Evolutionary conservation across 1,140 invertebrate species (phyloP).

Genomic region (honey bee (Apis mellifera)): DNA sequence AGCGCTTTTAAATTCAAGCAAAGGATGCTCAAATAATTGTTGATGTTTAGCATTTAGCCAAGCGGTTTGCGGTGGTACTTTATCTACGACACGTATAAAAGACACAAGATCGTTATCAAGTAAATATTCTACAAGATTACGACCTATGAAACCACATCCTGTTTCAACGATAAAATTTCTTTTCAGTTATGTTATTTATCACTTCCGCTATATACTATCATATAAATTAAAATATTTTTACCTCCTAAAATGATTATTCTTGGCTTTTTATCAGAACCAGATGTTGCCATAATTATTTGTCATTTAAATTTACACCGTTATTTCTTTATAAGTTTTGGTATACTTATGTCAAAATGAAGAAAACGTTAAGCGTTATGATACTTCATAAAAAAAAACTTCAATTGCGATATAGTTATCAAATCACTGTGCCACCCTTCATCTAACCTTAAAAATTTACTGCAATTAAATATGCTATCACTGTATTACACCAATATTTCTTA

Average conservation of each 20-base stretch:
- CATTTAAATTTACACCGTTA: conserved; percentile 50
- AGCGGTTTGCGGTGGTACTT: conserved; percentile 94
- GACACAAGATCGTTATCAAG: conserved; percentile 89
- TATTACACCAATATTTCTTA: neutral
- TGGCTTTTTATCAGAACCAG: conserved; percentile 71
- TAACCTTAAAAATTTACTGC: conserved; percentile 48
- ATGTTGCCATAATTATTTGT: conserved; percentile 69
- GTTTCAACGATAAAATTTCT: conserved; percentile 57
- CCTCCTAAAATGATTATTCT: conserved; percentile 77
- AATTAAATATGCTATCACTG: conserved; percentile 9
- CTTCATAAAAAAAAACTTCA: conserved; percentile 18
- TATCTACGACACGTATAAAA: conserved; percentile 91
- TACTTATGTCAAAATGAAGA: neutral
- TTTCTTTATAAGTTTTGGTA: neutral
- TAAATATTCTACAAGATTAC: conserved; percentile 92
- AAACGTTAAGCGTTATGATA: neutral
- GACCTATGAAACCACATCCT: conserved; percentile 96
- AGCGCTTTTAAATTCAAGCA: conserved; percentile 94
- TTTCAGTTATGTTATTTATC: conserved; percentile 48
- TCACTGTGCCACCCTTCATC: neutral
- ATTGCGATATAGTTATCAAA: conserved; percentile 32
- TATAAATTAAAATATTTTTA: conserved; percentile 54
- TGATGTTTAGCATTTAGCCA: conserved; percentile 91
- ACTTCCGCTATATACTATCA: conserved; percentile 15
- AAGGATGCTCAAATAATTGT: conserved; percentile 86